These are phyloP conservation scores for Drosophila kohkoa DNA, from an alignment of 1,140 invertebrate species.

Conservation along the genomic window DNA sequence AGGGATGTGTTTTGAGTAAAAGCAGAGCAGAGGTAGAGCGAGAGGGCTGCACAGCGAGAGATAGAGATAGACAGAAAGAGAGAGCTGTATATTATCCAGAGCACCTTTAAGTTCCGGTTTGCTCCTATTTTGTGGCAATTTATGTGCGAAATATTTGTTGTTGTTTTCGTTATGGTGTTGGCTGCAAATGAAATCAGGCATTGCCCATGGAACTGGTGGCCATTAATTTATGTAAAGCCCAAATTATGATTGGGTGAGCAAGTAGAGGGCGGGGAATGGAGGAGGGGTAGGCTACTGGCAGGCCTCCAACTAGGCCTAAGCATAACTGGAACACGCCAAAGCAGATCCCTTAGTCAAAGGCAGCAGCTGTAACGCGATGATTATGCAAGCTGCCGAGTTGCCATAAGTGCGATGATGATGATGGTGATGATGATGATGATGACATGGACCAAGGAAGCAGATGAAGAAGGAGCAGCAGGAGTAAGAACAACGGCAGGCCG, in stretches of 20 bases:
- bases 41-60: not conserved
- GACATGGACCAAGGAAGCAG: not conserved
- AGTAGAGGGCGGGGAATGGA: slow-evolving; percentile 12
- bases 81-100: slow-evolving; percentile 5
- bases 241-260: slow-evolving; percentile 77
- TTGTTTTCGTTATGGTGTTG: slow-evolving; percentile 32
- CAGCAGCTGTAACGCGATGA: slow-evolving; percentile 59
- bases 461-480: not conserved
- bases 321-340: slow-evolving; percentile 49
- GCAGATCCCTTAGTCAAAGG: not conserved
- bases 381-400: slow-evolving; percentile 71
- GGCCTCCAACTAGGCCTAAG: slow-evolving; percentile 68
- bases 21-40: slow-evolving; percentile 3
- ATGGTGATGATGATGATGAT: slow-evolving; percentile 44
- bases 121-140: slow-evolving; percentile 60
- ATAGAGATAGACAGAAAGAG: not conserved
- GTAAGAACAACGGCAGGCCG: slow-evolving; percentile 5
- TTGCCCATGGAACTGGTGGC: slow-evolving; percentile 54
- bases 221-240: slow-evolving; percentile 84
- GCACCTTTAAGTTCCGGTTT: slow-evolving; percentile 60
- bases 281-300: slow-evolving; percentile 33
- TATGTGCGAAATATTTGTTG: slow-evolving; percentile 65
- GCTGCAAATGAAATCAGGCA: slow-evolving; percentile 70
- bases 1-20: slow-evolving; percentile 38
- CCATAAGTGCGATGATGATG: slow-evolving; percentile 59